phyloP scores from a whole-genome alignment of 2,888 invertebrate species.

The Andrena hattorfiana region DNA sequence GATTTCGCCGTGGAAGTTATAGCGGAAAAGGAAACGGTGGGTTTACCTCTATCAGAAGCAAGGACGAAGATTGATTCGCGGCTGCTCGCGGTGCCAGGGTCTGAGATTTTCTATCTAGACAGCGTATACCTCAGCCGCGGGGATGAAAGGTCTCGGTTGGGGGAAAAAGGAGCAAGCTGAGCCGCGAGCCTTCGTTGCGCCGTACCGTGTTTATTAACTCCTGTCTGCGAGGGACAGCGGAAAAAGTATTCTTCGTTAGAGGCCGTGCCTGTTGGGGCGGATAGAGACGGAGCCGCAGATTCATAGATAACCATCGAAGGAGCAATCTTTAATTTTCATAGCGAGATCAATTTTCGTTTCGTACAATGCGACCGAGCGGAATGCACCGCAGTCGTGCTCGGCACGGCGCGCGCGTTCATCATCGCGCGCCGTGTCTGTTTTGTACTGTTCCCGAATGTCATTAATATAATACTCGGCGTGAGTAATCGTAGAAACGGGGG shows the following conservation, averaged over 20 bases:
- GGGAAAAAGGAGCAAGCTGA: conserved; percentile 34
- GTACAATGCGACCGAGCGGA: conserved; percentile 26
- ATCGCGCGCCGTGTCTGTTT: conserved; percentile 21
- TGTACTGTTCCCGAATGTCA: conserved; percentile 23
- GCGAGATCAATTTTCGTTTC: conserved; percentile 36
- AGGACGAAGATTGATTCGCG: conserved; percentile 67
- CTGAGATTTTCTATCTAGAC: conserved; percentile 63
- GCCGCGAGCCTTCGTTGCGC: neutral
- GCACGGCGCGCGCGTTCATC: neutral
- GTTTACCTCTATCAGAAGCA: conserved; percentile 50
- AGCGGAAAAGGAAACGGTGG: conserved; percentile 44
- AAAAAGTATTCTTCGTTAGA: conserved; percentile 20
- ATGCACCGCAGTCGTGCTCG: neutral
- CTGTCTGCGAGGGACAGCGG: conserved; percentile 27
- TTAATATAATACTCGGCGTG: conserved; percentile 27
- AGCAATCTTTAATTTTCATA: conserved; percentile 35
- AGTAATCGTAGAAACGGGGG: conserved; percentile 3
- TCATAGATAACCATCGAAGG: conserved; percentile 30
- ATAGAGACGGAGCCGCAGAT: conserved; percentile 16
- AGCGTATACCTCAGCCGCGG: conserved; percentile 36
- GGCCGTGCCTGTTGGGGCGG: neutral
- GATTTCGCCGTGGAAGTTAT: conserved; percentile 14
- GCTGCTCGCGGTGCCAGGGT: conserved; percentile 43
- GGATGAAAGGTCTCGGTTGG: conserved; percentile 48
- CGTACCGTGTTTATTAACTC: conserved; percentile 59